Base-by-base conservation (phyloP, 2,113 vertebrate species). In the Mystacornis crossleyi region DNA sequence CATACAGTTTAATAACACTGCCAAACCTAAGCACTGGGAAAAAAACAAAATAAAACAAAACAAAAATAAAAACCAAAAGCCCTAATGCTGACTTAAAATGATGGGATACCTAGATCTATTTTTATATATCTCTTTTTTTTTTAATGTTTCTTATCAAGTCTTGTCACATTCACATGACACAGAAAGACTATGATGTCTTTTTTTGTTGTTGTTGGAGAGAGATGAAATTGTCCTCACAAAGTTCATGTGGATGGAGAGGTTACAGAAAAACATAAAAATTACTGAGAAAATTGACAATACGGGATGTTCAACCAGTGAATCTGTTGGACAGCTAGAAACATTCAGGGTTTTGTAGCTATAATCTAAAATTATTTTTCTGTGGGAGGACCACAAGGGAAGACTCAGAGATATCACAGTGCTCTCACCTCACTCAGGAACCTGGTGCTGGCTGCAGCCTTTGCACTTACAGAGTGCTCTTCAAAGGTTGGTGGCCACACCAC, bases 371-470 rank as follows among this genome's bases (percentile, higher is more conserved):
- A 33, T n/a, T 72, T 65, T 28, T 55, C 31, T 72, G 50, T 61
- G 8, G 3, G 19, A 77, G 11, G 40, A 62, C 34, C 34, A 33
- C 3, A 4, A 62, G 17, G 38, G 29, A 78, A 54, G 47, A 65
- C 25, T 67, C 33, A 67, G 92, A 62, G 48, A 38, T 62, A 53
- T 7, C 20, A 38, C 0, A 0, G 21, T 26, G n/a, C n/a, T 67
- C 65, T 67, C 48, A 43, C 13, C 17, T 89, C 31, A 33, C 10
- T 5, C 48, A 60, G 42, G 61, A 85, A 26, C 43, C 31, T 34
- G 10, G 21, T 23, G 7, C 38, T 29, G 28, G 11, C 36, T 71
- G 69, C 17, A 53, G n/a, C n/a, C 57, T 72, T 60, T 85, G 25
- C 31, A 25, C 33, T 31, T 26, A 10, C 31, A 43, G 61, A 57